Evolutionary conservation across 2,113 vertebrate species (phyloP), one percentile per base, ranked within the genome.

Genomic region (Sporophila hypoxantha): DNA sequence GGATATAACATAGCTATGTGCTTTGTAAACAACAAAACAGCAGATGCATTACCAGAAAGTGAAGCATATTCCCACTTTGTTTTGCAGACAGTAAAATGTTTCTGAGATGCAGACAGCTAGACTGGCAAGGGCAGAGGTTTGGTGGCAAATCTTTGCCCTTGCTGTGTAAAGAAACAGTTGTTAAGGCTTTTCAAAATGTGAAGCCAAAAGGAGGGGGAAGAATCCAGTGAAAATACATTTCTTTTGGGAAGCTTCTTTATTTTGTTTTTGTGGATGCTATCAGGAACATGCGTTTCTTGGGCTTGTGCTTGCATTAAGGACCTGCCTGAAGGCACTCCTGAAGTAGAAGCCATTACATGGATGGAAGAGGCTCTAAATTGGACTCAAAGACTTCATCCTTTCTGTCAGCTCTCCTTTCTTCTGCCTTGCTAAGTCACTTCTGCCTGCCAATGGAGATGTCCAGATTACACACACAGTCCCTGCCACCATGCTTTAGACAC

Each of bases 201-300:
- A 69, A 95, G 78, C 86, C 12, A 8, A 92, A 93, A 90, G 88
- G 74, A 86, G 89, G 92, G 81, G 76, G 64, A 87, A 95, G 84
- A 96, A 92, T 91, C 90, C 60, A 84, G 89, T 94, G 88, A 94
- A 96, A 95, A 94, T 94, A 96, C 93, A 96, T 95, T 95, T 94
- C 87, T 95, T 95, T 94, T 79, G 92, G 88, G 89, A 95, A 50
- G 66, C 66, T 92, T 82, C 84, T 90, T 88, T 66, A 49, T 89
- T 88, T 85, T 86, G 57, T 92, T 93, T 92, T 83, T 80, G 37
- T 90, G 61, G 30, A 6, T 64, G 68, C 94, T 93, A 92, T 94
- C 93, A 94, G 91, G 92, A 67, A 94, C 83, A 4, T 22, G 29
- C 47, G 29, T 83, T 92, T 92, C 64, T 81, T 79, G 66, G 44